These are phyloP conservation scores for Onychomys leucogaster DNA, from an alignment of 2,797 vertebrate species.

Conservation along the genomic window DNA sequence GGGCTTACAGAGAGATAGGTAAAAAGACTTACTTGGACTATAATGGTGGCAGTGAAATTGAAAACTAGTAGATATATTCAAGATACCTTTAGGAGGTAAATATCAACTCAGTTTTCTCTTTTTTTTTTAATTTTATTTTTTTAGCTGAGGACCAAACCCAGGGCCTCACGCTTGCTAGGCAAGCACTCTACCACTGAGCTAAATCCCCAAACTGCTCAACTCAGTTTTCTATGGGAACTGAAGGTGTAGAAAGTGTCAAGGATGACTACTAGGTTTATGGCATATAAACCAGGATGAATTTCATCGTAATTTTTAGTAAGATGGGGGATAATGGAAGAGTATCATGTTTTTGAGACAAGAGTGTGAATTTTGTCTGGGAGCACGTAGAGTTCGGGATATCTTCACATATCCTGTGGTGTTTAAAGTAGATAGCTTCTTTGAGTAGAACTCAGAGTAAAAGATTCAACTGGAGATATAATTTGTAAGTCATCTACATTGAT, in stretches of 20 bases:
- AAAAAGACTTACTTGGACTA: background rate
- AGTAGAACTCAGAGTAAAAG: background rate
- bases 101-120: background rate
- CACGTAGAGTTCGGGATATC: background rate
- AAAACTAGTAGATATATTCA: background rate
- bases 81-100: background rate
- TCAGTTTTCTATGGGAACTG: background rate
- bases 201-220: too few species aligned
- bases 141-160: too few species aligned
- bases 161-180: too few species aligned
- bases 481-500: background rate
- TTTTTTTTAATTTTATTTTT: too few species aligned
- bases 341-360: background rate
- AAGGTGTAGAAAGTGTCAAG: background rate
- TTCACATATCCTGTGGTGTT: background rate
- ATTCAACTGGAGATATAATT: background rate
- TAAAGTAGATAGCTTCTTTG: background rate
- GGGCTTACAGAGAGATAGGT: background rate
- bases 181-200: too few species aligned
- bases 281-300: background rate
- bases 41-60: background rate
- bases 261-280: background rate
- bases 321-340: background rate
- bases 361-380: background rate
- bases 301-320: conserved; percentile 4